A percentile compares a stretch with the other conserved stretches of the same genome.
phyloP scores from a whole-genome alignment of 2,797 vertebrate genomes.

The Gymnocypris eckloni region DNA sequence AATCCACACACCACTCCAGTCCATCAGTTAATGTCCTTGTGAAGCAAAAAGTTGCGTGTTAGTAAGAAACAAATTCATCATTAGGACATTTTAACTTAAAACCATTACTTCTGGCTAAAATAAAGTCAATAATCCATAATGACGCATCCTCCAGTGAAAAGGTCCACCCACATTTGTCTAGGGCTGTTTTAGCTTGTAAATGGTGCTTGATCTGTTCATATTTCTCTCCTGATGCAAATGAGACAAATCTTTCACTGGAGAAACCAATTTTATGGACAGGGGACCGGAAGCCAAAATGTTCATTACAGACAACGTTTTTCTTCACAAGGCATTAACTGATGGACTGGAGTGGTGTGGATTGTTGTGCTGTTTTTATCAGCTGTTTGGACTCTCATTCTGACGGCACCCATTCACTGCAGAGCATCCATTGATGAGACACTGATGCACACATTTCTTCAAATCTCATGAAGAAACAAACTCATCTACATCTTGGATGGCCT shows the following conservation, averaged over 20 bases:
- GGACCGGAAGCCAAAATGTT: neutral
- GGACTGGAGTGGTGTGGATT: neutral
- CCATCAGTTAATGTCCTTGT: neutral
- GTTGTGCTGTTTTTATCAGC: neutral
- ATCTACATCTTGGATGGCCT: neutral
- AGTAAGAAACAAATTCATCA: neutral
- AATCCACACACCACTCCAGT: neutral
- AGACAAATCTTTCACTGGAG: neutral
- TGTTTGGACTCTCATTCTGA: neutral
- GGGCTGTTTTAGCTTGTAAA: too few species aligned
- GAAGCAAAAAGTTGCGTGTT: neutral
- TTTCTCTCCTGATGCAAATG: neutral
- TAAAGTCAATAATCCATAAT: too few species aligned
- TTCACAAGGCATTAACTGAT: neutral
- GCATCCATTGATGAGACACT: neutral
- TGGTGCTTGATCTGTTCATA: neutral
- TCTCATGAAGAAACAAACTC: neutral
- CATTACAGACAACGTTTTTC: neutral
- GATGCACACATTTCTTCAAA: neutral
- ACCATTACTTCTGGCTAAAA: neutral
- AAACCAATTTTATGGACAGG: neutral
- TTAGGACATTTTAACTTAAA: neutral
- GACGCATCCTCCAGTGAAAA: neutral
- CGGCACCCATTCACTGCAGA: neutral
- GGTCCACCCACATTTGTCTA: too few species aligned